A percentile compares a stretch with the other conserved stretches of the same genome.
Evolutionary conservation across 2,888 invertebrate genomes (phyloP).

Genomic region (Thelaira solivaga): DNA sequence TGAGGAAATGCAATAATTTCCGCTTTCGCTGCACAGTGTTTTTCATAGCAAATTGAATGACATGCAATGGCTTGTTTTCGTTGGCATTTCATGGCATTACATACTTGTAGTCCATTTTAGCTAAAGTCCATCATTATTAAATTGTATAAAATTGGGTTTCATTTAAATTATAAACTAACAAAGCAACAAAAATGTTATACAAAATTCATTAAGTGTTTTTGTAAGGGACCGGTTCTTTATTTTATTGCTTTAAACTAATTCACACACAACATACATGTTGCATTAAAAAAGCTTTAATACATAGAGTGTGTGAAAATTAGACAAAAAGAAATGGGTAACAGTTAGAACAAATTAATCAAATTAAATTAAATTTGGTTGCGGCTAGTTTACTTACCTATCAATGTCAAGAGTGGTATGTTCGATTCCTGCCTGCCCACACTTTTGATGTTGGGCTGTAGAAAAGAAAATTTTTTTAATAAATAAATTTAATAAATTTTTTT

Average conservation of each 20-base stretch:
- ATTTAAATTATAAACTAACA: slow-evolving; percentile 36
- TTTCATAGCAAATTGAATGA: slow-evolving; percentile 46
- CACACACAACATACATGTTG: slow-evolving; percentile 1
- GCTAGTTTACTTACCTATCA: too few relatives aligned
- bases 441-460: too few relatives aligned
- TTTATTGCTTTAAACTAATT: background rate
- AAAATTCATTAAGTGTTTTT: slow-evolving; percentile 18
- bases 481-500: too few relatives aligned
- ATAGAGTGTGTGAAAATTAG: too few relatives aligned
- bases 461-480: too few relatives aligned
- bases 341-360: too few relatives aligned
- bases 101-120: too few relatives aligned
- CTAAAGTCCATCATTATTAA: slow-evolving; percentile 40
- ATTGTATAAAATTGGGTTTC: slow-evolving; percentile 16
- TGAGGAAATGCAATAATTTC: slow-evolving; percentile 61
- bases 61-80: slow-evolving; percentile 41
- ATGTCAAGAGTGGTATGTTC: too few relatives aligned
- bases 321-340: too few relatives aligned
- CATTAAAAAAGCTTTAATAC: too few relatives aligned
- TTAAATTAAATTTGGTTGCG: too few relatives aligned
- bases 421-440: too few relatives aligned
- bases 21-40: slow-evolving; percentile 42
- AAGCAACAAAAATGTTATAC: slow-evolving; percentile 23
- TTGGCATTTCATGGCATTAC: background rate
- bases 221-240: background rate